Evolutionary conservation across 2,113 vertebrate genomes (phyloP).

Genomic region (Cebidichthys violaceus): DNA sequence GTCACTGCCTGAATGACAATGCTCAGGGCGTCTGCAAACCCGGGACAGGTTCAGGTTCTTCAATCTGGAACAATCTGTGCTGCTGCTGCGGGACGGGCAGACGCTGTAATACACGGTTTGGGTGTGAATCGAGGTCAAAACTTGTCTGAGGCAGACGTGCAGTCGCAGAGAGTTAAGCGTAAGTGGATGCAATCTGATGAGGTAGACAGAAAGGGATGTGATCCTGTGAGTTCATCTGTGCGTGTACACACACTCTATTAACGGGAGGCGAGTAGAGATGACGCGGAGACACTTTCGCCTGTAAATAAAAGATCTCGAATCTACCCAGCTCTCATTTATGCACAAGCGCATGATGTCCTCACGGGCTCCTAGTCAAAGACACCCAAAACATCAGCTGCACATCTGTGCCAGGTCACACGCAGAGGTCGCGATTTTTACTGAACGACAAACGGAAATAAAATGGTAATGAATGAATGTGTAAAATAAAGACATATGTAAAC

Average conservation of each 20-base stretch:
- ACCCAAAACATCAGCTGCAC: neutral
- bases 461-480: neutral
- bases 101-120: conserved; percentile 42
- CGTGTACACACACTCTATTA: conserved; percentile 42
- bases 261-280: conserved; percentile 36
- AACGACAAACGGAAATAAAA: neutral
- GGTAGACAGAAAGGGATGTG: conserved; percentile 49
- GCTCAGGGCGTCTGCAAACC: conserved; percentile 24
- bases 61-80: conserved; percentile 65
- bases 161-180: conserved; percentile 68
- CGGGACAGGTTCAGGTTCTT: conserved; percentile 39
- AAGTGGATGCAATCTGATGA: conserved; percentile 72
- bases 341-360: conserved; percentile 11
- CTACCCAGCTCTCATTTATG: conserved; percentile 28
- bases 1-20: conserved; percentile 75
- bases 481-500: conserved; percentile 6
- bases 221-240: conserved; percentile 2
- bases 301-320: conserved; percentile 40
- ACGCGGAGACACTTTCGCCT: conserved; percentile 30
- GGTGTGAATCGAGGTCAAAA: conserved; percentile 78
- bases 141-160: conserved; percentile 51
- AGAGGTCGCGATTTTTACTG: neutral
- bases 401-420: neutral
- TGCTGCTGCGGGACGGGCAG: conserved; percentile 41
- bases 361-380: conserved; percentile 3